Conservation (phyloP, 2,888 invertebrate genomes). For the Macrosiphum euphorbiae region DNA sequence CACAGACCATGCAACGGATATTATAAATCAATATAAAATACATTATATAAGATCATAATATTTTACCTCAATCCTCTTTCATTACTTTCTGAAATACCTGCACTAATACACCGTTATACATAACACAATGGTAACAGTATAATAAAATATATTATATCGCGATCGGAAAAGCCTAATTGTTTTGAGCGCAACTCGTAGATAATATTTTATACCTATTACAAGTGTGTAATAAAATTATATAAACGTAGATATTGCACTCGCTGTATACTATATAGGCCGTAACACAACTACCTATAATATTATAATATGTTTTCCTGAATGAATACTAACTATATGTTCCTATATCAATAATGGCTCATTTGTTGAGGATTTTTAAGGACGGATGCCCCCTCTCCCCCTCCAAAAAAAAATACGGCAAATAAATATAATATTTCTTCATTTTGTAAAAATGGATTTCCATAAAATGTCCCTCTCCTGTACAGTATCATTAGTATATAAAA, state of each 20-base stretch:
- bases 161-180: not conserved
- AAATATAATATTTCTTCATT: not conserved
- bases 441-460: not conserved
- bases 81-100: not conserved
- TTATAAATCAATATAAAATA: not conserved
- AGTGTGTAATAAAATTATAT: not conserved
- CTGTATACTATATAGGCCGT: not conserved
- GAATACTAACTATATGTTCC: too few relatives aligned
- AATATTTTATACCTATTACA: not conserved
- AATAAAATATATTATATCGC: not conserved
- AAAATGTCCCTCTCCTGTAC: not conserved
- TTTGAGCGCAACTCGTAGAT: not conserved
- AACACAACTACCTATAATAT: not conserved
- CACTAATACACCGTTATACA: not conserved
- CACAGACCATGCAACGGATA: not conserved
- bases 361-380: not conserved
- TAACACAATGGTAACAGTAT: not conserved
- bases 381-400: rapidly evolving
- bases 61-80: not conserved
- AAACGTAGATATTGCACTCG: not conserved
- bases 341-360: too few relatives aligned
- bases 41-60: not conserved
- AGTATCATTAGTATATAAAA: not conserved
- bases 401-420: not conserved
- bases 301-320: not conserved